Percentiles rank a stretch among this genome's conserved stretches.
Conservation (phyloP, 2,888 invertebrate genomes). For the Hoplodrina blanda region DNA sequence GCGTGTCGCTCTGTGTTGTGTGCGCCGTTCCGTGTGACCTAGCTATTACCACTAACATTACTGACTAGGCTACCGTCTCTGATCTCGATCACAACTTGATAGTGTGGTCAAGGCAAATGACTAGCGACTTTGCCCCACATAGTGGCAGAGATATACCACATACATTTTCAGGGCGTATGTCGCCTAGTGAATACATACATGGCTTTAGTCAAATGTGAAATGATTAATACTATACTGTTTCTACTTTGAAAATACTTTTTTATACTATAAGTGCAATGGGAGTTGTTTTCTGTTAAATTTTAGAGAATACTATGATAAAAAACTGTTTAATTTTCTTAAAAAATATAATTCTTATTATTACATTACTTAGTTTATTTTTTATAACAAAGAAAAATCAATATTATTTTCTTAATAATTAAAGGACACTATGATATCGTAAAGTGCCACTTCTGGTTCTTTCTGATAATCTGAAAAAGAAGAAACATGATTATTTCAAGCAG, state of each 20-base stretch:
- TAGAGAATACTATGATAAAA: slow-evolving; percentile 20
- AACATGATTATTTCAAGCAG: neutral
- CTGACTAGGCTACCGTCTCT: no score
- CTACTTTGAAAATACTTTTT: slow-evolving; percentile 28
- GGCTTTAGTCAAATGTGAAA: neutral
- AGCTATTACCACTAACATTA: no score
- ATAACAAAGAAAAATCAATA: slow-evolving; percentile 5
- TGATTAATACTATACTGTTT: slow-evolving; percentile 19
- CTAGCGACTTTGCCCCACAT: no score
- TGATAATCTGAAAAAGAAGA: slow-evolving; percentile 56
- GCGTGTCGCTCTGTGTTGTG: no score
- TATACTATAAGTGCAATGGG: slow-evolving; percentile 28
- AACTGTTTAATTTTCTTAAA: slow-evolving; percentile 20
- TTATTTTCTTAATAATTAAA: slow-evolving; percentile 23
- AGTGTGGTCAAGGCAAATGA: no score
- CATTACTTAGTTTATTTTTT: slow-evolving; percentile 28
- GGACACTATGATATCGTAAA: slow-evolving; percentile 46
- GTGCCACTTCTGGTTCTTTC: slow-evolving; percentile 48
- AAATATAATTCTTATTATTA: slow-evolving; percentile 44
- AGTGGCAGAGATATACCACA: no score
- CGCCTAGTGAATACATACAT: no score
- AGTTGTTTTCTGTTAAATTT: slow-evolving; percentile 53
- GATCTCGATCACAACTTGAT: no score
- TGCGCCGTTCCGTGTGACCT: no score
- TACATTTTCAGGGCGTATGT: no score